These are phyloP conservation scores for Drosophila simulans DNA, from an alignment of 1,140 invertebrate species.

Conservation along the genomic window DNA sequence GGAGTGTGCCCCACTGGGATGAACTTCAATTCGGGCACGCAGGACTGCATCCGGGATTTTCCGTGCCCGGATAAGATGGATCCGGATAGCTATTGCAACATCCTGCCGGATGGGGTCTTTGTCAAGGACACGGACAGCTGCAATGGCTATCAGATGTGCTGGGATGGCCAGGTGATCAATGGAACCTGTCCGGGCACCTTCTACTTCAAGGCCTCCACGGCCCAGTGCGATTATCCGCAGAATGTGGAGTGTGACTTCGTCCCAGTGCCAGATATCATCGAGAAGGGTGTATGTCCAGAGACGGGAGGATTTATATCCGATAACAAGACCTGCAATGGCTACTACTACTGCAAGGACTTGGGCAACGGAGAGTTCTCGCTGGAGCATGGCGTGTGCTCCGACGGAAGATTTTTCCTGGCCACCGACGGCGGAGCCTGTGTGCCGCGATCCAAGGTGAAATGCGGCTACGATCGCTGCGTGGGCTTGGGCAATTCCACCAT, in stretches of 20 bases:
- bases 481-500: conserved; percentile 59
- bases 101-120: conserved; percentile 74
- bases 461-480: conserved; percentile 69
- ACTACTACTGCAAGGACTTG: conserved; percentile 57
- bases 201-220: conserved; percentile 55
- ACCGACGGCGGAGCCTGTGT: conserved; percentile 61
- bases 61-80: conserved; percentile 47
- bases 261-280: conserved; percentile 15
- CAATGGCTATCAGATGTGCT: conserved; percentile 69
- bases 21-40: conserved; percentile 64
- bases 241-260: conserved; percentile 57
- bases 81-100: conserved; percentile 73
- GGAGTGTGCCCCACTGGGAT: conserved; percentile 61
- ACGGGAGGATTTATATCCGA: conserved; percentile 67
- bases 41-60: conserved; percentile 65
- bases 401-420: conserved; percentile 57
- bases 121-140: conserved; percentile 59
- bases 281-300: conserved; percentile 36
- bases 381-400: conserved; percentile 59
- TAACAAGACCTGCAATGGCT: conserved; percentile 63
- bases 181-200: conserved; percentile 64
- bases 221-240: conserved; percentile 64
- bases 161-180: conserved; percentile 50
- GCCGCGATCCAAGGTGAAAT: conserved; percentile 54
- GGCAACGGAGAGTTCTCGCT: conserved; percentile 42